phyloP scores from a whole-genome alignment of 2,888 invertebrate species.

The Aromia moschata region DNA sequence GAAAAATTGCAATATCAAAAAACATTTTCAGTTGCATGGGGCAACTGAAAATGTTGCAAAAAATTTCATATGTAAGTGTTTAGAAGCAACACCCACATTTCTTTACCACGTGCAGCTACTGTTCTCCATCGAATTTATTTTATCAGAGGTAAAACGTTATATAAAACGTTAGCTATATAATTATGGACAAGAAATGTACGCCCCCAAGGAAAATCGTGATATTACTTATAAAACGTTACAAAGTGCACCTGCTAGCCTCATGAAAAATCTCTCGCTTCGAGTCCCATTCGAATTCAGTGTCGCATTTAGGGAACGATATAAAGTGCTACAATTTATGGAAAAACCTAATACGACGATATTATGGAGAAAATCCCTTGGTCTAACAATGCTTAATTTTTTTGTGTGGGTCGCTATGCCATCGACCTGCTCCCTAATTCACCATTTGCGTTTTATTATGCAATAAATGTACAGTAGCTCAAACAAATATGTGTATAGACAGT shows the following conservation, averaged over 20 bases:
- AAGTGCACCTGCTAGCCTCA: conserved; percentile 8
- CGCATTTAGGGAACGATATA: conserved; percentile 3
- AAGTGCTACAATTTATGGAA: conserved; percentile 14
- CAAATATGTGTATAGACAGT: no score
- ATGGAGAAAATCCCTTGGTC: conserved; percentile 7
- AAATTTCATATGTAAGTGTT: no score
- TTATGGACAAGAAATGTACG: conserved; percentile 4
- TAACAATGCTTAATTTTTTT: conserved; percentile 17
- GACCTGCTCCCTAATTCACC: conserved; percentile 1
- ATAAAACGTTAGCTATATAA: conserved; percentile 6
- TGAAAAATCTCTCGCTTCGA: neutral
- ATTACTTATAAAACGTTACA: conserved; percentile 1
- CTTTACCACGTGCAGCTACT: no score
- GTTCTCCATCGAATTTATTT: no score
- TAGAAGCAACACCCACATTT: no score
- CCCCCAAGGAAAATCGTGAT: neutral
- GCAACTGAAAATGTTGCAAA: no score
- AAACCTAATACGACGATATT: conserved; percentile 3
- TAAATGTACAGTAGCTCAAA: no score
- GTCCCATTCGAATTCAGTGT: conserved; percentile 1
- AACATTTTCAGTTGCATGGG: no score
- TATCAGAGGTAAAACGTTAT: neutral
- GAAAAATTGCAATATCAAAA: no score
- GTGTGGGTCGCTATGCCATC: conserved; percentile 5
- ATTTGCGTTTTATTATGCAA: conserved; percentile 5